Base-by-base conservation (phyloP, 2,797 vertebrate genomes). In the Pantherophis vulpinus region DNA sequence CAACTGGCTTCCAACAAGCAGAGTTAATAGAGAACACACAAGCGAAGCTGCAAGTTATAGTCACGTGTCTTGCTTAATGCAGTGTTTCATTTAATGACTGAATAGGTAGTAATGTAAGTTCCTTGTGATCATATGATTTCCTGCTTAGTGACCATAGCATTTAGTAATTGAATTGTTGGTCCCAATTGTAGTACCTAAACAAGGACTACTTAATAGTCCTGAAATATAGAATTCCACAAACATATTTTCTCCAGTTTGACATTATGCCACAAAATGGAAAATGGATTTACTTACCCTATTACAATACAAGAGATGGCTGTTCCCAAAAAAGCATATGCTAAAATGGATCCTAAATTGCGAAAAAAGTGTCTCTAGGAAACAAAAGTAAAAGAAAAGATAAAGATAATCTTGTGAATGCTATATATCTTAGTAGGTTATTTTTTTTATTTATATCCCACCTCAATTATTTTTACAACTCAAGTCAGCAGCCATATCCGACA, bases 271-370 rank as follows among this genome's bases (percentile, higher is more conserved):
- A 60, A 12, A 63, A 66, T 47, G 79, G 23, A 83, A 83, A 83
- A 51, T 55, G 3, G 25, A 8, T n/a, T 70, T 86, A 97, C 98
- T 99, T 97, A 99, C 98, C 98, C 98, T 66, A 98, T 98, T 63
- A 97, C 96, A 55, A 98, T 47, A 93, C 98, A 98, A 96, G 98
- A 98, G 94, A 99, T 97, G 88, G 98, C 96, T 42, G 98, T 98
- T 88, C 98, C 98, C 96, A 98, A 90, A 96, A 99, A 98, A 32
- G 98, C 98, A 0, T 98, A 98, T 16, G 98, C 98, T 96, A 98
- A 94, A 96, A 98, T 97, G 0, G 98, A 98, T 96, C 98, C 98
- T 87, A 98, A 95, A 94, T 99, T 99, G 86, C 96, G 95, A 94
- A 98, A 97, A 94, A 99, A 98, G 95, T 98, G 97, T 95, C 97